Evolutionary conservation across 1,140 invertebrate genomes (phyloP), one percentile per base, ranked within the genome.

Genomic region (Drosophila willistoni): DNA sequence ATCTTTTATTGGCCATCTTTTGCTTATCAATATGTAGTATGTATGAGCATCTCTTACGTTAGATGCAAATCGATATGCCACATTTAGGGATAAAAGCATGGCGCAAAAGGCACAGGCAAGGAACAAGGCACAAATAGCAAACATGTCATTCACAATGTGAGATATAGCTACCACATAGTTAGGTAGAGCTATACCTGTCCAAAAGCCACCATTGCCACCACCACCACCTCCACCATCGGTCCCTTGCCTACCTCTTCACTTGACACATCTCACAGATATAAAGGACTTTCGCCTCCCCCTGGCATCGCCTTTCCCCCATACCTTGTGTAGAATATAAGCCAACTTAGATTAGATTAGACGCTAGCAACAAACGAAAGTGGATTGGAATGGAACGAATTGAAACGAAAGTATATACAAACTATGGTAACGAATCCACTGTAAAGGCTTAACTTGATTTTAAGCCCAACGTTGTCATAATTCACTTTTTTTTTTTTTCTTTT

Each of bases 51-150:
- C 77, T 56, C 71, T 80, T 51, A 51, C 17, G 19, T 51, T 55
- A 67, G 77, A 80, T 80, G 80, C 78, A 80, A 84, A 85, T 84
- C 80, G 81, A 84, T 81, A 84, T 84, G 81, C 84, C 81, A 84
- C 81, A 84, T 85, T 77, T 80, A 70, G 80, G 36, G 44, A 51
- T 22, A 54, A 55, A 78, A 51, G 61, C 34, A 36, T 10, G 34
- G 34, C 34, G 34, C 34, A 36, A 10, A 36, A 36, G 10, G 33
- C 51, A 61, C 13, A 25, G 63, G 60, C 14, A 19, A 41, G 22
- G 13, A 36, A 17, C 36, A 61, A 64, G 64, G 64, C 63, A 64
- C 63, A 79, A 71, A 60, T 57, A 78, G 74, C 54, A 78, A 82
- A 82, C 71, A 77, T 85, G 81, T 81, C 81, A 84, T 71, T 68